Conservation (phyloP, 2,888 invertebrate genomes). For the Pimpla rufipes region DNA sequence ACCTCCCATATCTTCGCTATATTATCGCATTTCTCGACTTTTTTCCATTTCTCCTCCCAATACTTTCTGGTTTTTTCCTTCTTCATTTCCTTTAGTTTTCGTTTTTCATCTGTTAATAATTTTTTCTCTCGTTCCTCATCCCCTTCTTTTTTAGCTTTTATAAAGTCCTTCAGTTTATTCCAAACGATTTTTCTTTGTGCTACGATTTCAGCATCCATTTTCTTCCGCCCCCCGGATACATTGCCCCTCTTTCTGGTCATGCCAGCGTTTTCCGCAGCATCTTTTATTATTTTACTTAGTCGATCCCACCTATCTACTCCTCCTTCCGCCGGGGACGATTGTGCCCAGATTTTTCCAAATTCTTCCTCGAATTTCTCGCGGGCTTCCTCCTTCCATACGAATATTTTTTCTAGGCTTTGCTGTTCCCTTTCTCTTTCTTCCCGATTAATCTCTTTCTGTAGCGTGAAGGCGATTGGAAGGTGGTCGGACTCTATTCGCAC, state of each 20-base stretch:
- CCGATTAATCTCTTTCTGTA: too few relatives aligned
- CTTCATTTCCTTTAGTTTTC: not conserved
- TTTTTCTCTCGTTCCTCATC: not conserved
- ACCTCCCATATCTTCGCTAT: slow-evolving; percentile 4
- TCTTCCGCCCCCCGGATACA: not conserved
- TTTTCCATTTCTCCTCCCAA: slow-evolving; percentile 1
- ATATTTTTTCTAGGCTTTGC: not conserved
- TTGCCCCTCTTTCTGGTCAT: not conserved
- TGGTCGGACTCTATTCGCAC: slow-evolving; percentile 40
- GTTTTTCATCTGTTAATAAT: not conserved
- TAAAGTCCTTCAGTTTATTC: not conserved
- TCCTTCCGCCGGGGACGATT: not conserved
- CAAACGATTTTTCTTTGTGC: slow-evolving; percentile 1
- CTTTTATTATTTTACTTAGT: not conserved
- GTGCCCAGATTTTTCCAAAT: not conserved
- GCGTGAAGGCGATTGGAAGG: slow-evolving; percentile 9
- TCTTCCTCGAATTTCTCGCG: not conserved
- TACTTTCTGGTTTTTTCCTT: not conserved
- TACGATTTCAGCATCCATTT: not conserved
- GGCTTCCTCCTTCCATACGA: slow-evolving; percentile 1
- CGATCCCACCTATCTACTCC: not conserved
- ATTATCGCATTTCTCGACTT: slow-evolving; percentile 6
- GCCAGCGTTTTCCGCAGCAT: not conserved
- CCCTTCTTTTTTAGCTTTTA: not conserved
- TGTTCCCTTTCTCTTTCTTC: not conserved